Evolutionary conservation across 1,140 invertebrate species (phyloP).

Genomic region (Zeugodacus cucurbitae): DNA sequence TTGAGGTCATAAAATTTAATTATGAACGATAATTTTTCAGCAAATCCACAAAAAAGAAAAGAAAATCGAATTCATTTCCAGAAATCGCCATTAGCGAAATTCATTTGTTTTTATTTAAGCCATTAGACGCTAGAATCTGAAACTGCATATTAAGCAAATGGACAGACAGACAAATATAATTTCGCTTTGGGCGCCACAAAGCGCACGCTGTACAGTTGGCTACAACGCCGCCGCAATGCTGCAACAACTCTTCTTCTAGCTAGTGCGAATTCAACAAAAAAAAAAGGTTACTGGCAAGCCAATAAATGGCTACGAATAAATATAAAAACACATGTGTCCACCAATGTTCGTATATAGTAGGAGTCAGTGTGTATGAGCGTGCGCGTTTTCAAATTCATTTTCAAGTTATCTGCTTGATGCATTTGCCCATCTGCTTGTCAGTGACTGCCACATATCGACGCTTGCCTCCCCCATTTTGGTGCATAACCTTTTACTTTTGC

Average conservation of each 20-base stretch:
- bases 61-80: neutral
- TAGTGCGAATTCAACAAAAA: neutral
- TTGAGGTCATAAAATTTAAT: neutral
- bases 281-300: neutral
- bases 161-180: neutral
- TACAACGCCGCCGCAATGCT: neutral
- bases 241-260: neutral
- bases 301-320: neutral
- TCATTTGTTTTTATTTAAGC: neutral
- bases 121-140: neutral
- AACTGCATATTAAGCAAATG: conserved; percentile 5
- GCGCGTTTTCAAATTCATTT: neutral
- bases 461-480: no score
- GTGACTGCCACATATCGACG: no score
- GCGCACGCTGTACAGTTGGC: neutral
- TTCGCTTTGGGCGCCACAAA: neutral
- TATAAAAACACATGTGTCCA: neutral
- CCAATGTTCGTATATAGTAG: no score
- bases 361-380: neutral
- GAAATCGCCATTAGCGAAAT: neutral
- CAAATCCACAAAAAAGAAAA: neutral
- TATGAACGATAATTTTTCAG: neutral
- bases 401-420: neutral
- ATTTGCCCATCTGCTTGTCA: neutral
- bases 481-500: neutral